A percentile compares a stretch with the other conserved stretches of the same genome.
Conservation (phyloP, 2,888 invertebrate genomes). For the Leucophora obtusa region DNA sequence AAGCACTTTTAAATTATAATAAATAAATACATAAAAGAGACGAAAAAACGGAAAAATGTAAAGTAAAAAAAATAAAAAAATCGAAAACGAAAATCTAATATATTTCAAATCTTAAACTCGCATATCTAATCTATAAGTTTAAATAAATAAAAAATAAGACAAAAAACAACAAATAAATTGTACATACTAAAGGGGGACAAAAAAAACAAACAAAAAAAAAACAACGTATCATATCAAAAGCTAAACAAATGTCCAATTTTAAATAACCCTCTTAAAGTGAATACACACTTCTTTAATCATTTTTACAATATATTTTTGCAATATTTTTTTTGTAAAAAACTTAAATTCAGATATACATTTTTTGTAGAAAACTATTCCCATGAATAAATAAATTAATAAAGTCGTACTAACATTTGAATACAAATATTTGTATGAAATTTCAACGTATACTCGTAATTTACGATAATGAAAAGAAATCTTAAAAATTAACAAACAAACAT, state of each 20-base stretch:
- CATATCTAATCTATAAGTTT: constrained; percentile 66
- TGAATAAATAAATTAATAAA: background rate
- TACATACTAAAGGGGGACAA: constrained; percentile 29
- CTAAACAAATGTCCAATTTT: constrained; percentile 25
- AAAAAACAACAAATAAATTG: constrained; percentile 25
- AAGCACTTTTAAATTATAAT: constrained; percentile 7
- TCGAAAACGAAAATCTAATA: constrained; percentile 1
- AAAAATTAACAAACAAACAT: background rate
- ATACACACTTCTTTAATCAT: background rate
- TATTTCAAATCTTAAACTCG: constrained; percentile 25
- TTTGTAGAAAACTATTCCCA: background rate
- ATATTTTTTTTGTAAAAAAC: background rate
- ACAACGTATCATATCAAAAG: constrained; percentile 13
- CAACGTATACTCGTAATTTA: background rate
- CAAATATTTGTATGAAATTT: background rate
- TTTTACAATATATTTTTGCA: background rate
- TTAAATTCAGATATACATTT: background rate
- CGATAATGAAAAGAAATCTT: background rate
- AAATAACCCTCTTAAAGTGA: background rate
- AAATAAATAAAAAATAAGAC: constrained; percentile 29
- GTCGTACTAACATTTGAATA: background rate
- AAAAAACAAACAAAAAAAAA: background rate
- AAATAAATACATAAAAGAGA: constrained; percentile 9
- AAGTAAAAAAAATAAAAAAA: constrained; percentile 23
- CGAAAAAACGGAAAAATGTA: constrained; percentile 15